These are phyloP conservation scores for Diadophis punctatus DNA, from an alignment of 2,113 vertebrate species.

Conservation along the genomic window DNA sequence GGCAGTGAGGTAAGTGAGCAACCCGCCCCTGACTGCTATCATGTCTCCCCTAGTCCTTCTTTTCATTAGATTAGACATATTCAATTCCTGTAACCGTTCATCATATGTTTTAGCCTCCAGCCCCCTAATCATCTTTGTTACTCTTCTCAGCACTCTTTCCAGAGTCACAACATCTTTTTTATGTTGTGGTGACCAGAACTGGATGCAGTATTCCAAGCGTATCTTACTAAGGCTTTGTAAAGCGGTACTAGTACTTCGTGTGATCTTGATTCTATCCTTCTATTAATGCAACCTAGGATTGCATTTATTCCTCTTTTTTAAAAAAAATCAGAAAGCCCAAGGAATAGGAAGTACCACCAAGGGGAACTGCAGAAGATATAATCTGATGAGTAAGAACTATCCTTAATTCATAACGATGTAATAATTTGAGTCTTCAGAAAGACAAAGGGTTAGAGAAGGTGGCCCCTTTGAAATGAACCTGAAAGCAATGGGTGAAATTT, in stretches of 20 bases:
- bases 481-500: slow-evolving; percentile 46
- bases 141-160: not conserved
- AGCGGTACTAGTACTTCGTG: not conserved
- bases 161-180: not conserved
- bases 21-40: no score
- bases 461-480: slow-evolving; percentile 18
- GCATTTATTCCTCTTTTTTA: not conserved
- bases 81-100: not conserved
- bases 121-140: not conserved
- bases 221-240: not conserved
- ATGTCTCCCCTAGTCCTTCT: no score
- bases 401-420: not conserved
- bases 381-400: not conserved
- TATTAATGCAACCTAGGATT: not conserved
- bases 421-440: not conserved
- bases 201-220: not conserved
- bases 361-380: not conserved
- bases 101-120: not conserved
- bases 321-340: not conserved
- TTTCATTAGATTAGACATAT: not conserved
- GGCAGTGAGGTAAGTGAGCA: no score
- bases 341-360: not conserved
- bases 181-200: not conserved
- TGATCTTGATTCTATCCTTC: not conserved
- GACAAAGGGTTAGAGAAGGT: not conserved